Conservation (phyloP, 2,797 vertebrate species). For the Australoheros facetus region DNA sequence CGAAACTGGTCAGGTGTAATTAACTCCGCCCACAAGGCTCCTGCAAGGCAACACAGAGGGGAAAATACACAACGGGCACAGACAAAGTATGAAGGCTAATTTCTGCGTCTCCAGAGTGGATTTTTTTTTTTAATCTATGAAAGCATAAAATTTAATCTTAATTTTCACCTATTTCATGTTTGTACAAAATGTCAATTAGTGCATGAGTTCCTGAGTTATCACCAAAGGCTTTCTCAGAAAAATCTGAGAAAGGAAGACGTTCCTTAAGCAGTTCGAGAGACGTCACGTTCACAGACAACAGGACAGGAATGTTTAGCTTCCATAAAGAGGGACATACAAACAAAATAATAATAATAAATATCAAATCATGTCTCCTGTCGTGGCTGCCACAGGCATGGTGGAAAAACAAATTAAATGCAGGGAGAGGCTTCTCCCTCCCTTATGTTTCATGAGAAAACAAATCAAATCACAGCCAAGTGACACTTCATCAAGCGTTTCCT, state of each 20-base stretch:
- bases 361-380: neutral
- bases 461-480: conserved; percentile 40
- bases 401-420: neutral
- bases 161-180: neutral
- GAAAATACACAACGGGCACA: too few species aligned
- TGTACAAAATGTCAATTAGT: neutral
- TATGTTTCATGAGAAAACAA: conserved; percentile 17
- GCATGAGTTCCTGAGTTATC: neutral
- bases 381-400: neutral
- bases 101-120: too few species aligned
- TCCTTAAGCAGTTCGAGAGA: neutral
- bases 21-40: too few species aligned
- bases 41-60: too few species aligned
- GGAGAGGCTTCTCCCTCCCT: neutral
- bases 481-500: conserved; percentile 27
- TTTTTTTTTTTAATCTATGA: too few species aligned
- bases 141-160: too few species aligned
- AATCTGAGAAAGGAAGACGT: too few species aligned
- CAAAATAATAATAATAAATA: neutral
- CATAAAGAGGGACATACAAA: neutral
- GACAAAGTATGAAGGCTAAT: too few species aligned
- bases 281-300: neutral
- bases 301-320: neutral
- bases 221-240: too few species aligned
- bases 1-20: too few species aligned